Evolutionary conservation across 2,797 vertebrate genomes (phyloP), one percentile per base, ranked within the genome.

Genomic region (Borostomias antarcticus): DNA sequence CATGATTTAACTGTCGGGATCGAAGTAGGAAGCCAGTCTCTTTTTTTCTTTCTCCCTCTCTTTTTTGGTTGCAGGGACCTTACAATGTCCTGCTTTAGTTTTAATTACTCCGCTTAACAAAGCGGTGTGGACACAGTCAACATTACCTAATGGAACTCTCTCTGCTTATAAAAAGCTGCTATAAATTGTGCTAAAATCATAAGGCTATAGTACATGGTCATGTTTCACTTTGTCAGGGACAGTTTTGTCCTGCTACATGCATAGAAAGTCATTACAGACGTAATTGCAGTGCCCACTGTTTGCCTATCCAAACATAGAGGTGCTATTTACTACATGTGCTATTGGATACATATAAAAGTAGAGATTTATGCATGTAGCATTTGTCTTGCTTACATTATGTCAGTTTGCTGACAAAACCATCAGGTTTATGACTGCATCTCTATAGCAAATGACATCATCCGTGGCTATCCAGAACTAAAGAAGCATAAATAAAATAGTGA

Each of bases 11-110:
- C n/a, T 50, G 21, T 23, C 21, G 5, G 47, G 21, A 50, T 50
- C 21, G 47, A 50, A 6, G 47, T 50, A 9, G 17, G 47, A 50
- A 50, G 47, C 21, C 35, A 8, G 7, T 37, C 35, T 37, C 35
- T 9, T 21, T 23, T 21, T 50, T 9, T 50, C 53, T 29, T 10
- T 28, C 53, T 28, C 45, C 47, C 33, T 54, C 47, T 59, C 35
- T 30, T 9, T 53, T 37, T 32, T 57, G 59, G 54, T 70, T 48
- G 30, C 56, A 65, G 21, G 50, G 62, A 63, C 50, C 58, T 21
- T 54, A 72, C 63, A 75, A 70, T 66, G 72, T 66, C 69, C 69
- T 68, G 73, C 72, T 72, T 64, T 48, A 54, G 59, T 25, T 28
- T 48, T 51, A 67, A 75, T 60, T 54, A 66, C 54, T 64, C 32